Evolutionary conservation across 2,888 invertebrate genomes (phyloP).

Genomic region (Alitta virens): DNA sequence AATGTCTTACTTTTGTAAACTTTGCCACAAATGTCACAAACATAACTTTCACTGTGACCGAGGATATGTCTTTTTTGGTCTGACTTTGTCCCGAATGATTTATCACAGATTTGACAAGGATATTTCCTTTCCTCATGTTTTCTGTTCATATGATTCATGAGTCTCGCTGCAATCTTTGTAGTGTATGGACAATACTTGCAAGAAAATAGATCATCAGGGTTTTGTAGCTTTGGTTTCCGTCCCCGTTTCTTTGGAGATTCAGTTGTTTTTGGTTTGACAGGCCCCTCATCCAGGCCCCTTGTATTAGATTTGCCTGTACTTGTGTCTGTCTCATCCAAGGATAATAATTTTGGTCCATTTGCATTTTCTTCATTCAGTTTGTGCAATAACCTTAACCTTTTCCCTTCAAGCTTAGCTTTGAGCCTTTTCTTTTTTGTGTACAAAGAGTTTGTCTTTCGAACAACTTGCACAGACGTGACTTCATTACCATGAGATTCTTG

Average conservation of each 20-base stretch:
- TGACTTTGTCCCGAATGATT: not conserved
- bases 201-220: not conserved
- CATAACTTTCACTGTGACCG: not conserved
- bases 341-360: no score
- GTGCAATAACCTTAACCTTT: no score
- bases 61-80: not conserved
- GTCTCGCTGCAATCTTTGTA: not conserved
- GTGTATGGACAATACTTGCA: not conserved
- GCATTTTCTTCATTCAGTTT: no score
- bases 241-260: not conserved
- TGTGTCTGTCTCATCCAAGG: no score
- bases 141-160: not conserved
- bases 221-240: not conserved
- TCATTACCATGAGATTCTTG: no score
- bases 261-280: not conserved
- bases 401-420: no score
- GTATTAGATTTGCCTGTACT: no score
- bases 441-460: no score
- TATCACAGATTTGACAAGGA: not conserved
- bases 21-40: not conserved
- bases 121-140: not conserved
- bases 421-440: no score
- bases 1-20: not conserved
- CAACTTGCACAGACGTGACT: no score
- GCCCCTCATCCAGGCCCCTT: no score